phyloP scores from a whole-genome alignment of 2,888 invertebrate species.

The Tipula unca region DNA sequence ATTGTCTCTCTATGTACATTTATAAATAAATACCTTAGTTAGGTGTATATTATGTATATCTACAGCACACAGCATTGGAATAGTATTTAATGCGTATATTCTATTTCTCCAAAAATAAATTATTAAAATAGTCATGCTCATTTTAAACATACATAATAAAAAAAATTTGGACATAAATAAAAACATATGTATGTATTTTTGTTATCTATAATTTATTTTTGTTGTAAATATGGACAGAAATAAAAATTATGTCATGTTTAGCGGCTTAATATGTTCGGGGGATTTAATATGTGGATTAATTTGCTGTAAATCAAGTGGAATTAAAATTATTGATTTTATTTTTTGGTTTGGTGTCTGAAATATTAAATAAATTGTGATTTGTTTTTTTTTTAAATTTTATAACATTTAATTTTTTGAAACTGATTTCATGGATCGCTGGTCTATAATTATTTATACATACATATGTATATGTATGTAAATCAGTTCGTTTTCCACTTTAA shows the following conservation, averaged over 20 bases:
- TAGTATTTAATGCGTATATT: not conserved
- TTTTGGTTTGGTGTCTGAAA: not conserved
- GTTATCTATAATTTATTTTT: not conserved
- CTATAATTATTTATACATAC: not conserved
- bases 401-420: not conserved
- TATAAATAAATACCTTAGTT: not conserved
- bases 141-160: not conserved
- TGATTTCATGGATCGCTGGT: not conserved
- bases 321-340: not conserved
- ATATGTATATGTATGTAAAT: not conserved
- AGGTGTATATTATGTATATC: not conserved
- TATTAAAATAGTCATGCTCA: not conserved
- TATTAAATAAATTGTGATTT: not conserved
- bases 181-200: not conserved
- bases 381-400: not conserved
- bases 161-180: not conserved
- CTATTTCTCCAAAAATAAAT: not conserved
- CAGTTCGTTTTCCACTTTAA: too few relatives aligned
- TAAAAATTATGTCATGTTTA: conserved; percentile 8
- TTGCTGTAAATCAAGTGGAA: not conserved
- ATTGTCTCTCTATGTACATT: not conserved
- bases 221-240: not conserved
- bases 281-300: not conserved
- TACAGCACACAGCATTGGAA: too few relatives aligned
- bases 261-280: not conserved